These are phyloP conservation scores for Griposia aprilina DNA, from an alignment of 2,888 invertebrate genomes.

Conservation along the genomic window DNA sequence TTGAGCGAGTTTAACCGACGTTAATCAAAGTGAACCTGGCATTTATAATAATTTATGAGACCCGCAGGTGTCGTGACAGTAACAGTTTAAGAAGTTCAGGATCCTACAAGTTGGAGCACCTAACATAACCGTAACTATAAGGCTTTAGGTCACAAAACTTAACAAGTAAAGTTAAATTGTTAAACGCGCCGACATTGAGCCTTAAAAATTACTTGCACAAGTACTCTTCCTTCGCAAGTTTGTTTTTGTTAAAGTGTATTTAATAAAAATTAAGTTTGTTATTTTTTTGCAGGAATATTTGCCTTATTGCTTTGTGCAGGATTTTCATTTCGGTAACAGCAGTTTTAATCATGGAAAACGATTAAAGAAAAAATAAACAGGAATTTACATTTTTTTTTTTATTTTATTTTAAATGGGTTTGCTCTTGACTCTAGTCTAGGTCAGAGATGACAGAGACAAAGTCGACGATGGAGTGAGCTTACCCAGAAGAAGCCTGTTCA, in stretches of 20 bases:
- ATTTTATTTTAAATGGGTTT: no score
- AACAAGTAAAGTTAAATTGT: constrained; percentile 63
- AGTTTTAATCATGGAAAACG: neutral
- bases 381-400: no score
- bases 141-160: constrained; percentile 61
- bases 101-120: constrained; percentile 43
- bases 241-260: constrained; percentile 20
- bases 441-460: no score
- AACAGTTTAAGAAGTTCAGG: constrained; percentile 56
- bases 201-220: constrained; percentile 35
- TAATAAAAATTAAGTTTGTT: constrained; percentile 2
- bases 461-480: no score
- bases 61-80: constrained; percentile 42
- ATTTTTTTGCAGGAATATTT: neutral
- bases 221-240: constrained; percentile 28
- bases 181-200: constrained; percentile 40
- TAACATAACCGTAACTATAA: constrained; percentile 52
- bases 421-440: no score
- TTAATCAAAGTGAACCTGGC: constrained; percentile 22
- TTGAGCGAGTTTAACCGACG: neutral
- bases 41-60: constrained; percentile 39
- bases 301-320: neutral
- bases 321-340: neutral
- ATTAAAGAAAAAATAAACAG: neutral
- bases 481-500: no score